A percentile compares a stretch with the other conserved stretches of the same genome.
Evolutionary conservation across 2,113 vertebrate genomes (phyloP).

Genomic region (Spea bombifrons): DNA sequence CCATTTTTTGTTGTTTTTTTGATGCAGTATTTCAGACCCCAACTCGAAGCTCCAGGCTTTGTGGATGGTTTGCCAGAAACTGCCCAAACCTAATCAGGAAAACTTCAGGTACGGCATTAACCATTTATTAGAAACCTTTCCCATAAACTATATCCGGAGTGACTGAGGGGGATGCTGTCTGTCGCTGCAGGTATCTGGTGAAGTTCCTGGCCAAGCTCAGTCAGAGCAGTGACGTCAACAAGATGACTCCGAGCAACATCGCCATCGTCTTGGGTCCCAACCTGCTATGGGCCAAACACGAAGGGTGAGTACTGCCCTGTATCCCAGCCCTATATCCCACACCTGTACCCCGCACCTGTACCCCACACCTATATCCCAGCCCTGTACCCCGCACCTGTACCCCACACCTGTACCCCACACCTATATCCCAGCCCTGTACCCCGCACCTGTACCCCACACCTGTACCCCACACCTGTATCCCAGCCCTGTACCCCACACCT

Average conservation of each 20-base stretch:
- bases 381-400: too few species aligned
- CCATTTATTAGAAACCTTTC: too few species aligned
- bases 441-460: too few species aligned
- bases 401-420: too few species aligned
- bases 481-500: slow-evolving; percentile 5
- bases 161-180: too few species aligned
- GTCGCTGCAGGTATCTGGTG: slow-evolving; percentile 82
- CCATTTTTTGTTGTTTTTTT: too few species aligned
- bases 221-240: slow-evolving; percentile 90
- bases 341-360: too few species aligned
- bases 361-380: too few species aligned
- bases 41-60: slow-evolving; percentile 94
- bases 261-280: slow-evolving; percentile 97
- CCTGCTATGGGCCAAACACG: slow-evolving; percentile 90
- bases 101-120: slow-evolving; percentile 81
- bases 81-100: slow-evolving; percentile 88
- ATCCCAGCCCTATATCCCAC: neutral
- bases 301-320: slow-evolving; percentile 77
- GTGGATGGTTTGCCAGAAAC: slow-evolving; percentile 88
- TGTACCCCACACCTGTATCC: too few species aligned
- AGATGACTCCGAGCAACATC: slow-evolving; percentile 97
- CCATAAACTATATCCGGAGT: too few species aligned
- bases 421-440: too few species aligned
- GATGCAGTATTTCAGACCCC: slow-evolving; percentile 81
- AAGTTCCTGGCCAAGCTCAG: slow-evolving; percentile 94